Evolutionary conservation across 2,113 vertebrate genomes (phyloP).

Genomic region (Nycticebus coucang): DNA sequence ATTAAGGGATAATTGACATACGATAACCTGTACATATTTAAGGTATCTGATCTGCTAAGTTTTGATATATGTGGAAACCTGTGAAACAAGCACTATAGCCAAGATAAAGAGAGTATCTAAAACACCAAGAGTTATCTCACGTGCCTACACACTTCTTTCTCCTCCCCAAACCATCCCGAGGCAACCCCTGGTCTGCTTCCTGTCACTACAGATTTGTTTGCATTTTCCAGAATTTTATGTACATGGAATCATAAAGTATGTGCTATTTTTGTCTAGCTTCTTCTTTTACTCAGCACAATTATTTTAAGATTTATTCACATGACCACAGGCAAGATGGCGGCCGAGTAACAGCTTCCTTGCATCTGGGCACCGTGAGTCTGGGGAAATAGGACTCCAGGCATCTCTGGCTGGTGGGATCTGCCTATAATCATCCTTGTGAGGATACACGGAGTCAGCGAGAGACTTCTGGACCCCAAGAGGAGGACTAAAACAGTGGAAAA

Average conservation of each 20-base stretch:
- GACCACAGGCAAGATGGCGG: too few relatives aligned
- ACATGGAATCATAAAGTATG: not conserved
- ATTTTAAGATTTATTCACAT: not conserved
- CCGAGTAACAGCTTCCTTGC: too few relatives aligned
- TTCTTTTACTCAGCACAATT: not conserved
- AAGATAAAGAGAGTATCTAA: not conserved
- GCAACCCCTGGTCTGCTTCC: not conserved
- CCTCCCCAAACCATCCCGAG: not conserved
- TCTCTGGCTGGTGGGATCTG: too few relatives aligned
- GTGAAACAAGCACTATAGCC: not conserved
- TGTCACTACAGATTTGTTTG: not conserved
- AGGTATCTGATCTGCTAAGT: not conserved
- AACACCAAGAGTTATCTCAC: not conserved
- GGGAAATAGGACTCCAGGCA: too few relatives aligned
- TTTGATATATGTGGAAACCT: not conserved
- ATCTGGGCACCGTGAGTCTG: too few relatives aligned
- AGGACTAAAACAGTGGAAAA: too few relatives aligned
- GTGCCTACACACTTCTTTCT: not conserved
- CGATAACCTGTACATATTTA: not conserved
- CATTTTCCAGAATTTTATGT: not conserved
- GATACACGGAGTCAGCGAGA: too few relatives aligned
- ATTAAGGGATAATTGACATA: not conserved
- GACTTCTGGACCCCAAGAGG: too few relatives aligned
- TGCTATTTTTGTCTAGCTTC: not conserved
- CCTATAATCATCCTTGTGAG: too few relatives aligned